Percentiles rank a stretch among this genome's conserved stretches.
phyloP scores from a whole-genome alignment of 2,888 invertebrate species.

The Petrophora chlorosata region DNA sequence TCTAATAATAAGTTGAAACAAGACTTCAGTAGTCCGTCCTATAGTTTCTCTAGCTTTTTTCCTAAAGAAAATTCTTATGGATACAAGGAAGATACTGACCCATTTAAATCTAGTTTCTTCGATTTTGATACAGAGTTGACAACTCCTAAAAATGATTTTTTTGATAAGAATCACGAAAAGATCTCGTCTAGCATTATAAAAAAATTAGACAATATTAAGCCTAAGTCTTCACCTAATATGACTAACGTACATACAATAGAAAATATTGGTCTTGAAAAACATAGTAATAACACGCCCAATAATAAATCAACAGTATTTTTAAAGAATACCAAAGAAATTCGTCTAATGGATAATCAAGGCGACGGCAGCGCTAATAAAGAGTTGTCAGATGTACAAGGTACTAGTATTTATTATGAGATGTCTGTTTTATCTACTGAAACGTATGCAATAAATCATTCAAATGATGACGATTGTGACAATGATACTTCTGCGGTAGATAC shows the following conservation, averaged over 20 bases:
- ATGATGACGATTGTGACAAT: slow-evolving; percentile 73
- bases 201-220: slow-evolving; percentile 69
- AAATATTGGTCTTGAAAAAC: slow-evolving; percentile 69
- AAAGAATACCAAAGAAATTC: slow-evolving; percentile 82
- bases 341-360: slow-evolving; percentile 71
- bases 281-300: slow-evolving; percentile 73
- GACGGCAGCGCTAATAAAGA: slow-evolving; percentile 67
- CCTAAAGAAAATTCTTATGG: slow-evolving; percentile 57
- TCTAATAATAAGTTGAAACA: slow-evolving; percentile 61
- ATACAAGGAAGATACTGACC: slow-evolving; percentile 55
- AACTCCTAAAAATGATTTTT: slow-evolving; percentile 80
- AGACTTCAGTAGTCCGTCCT: slow-evolving; percentile 59
- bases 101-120: slow-evolving; percentile 68
- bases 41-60: slow-evolving; percentile 65
- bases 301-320: slow-evolving; percentile 77
- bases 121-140: slow-evolving; percentile 74
- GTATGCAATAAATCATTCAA: slow-evolving; percentile 63
- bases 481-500: slow-evolving; percentile 59
- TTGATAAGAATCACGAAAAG: slow-evolving; percentile 79
- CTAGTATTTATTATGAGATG: slow-evolving; percentile 80
- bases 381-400: slow-evolving; percentile 76
- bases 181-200: slow-evolving; percentile 81
- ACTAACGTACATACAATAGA: slow-evolving; percentile 62
- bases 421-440: slow-evolving; percentile 77
- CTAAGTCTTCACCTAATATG: slow-evolving; percentile 55